Base-by-base conservation (phyloP, 53 echinoderm and acorn worm species). In the Luidia sarsii region DNA sequence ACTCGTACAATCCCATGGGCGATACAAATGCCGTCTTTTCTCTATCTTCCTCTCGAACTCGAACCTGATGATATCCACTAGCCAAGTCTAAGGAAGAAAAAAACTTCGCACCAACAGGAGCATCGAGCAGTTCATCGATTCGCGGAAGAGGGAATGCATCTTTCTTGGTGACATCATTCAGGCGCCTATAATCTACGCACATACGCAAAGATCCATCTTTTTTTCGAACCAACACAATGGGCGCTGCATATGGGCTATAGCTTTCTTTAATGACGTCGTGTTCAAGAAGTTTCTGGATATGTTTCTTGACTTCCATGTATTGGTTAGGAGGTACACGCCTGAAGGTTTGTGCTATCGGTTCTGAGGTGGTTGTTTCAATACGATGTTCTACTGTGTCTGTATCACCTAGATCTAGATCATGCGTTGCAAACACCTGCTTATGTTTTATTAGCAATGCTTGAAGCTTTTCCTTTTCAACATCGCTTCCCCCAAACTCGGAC, bases 141-240 rank as follows among this genome's bases (percentile, higher is more conserved):
- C 70, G 70, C 2, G 70, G 70, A 48, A 69, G 46, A 30, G 70
- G 70, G 35, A 48, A 69, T 3, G 48, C 25, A 69, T 69, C 70
- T 69, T 48, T 41, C 25, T 48, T 69, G 48, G 70, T 45, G 27
- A 33, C 23, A 18, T 24, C 49, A 23, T 69, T 69, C 31, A 69
- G 31, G 27, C 50, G 25, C 10, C 70, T 15, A 69, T 69, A 69
- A 31, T 69, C 70, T 22, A 69, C 70, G 18, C 53, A 53, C 60
- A 60, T 60, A 27, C 60, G 60, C 29, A 60, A 60, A 60, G 60
- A 29, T 25, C 60, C 60, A 16, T 29, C 60, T 31, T 60, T 60
- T 16, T 60, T 60, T 31, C 31, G 24, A 30, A 31, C 60, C 60
- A 60, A 60, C 8, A 60, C 60, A 8, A 53, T 21, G n/a, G 53